Percentiles rank a stretch among this genome's conserved stretches.
These are phyloP conservation scores for Panonychus citri DNA, from an alignment of 1,140 invertebrate genomes.

Conservation along the genomic window DNA sequence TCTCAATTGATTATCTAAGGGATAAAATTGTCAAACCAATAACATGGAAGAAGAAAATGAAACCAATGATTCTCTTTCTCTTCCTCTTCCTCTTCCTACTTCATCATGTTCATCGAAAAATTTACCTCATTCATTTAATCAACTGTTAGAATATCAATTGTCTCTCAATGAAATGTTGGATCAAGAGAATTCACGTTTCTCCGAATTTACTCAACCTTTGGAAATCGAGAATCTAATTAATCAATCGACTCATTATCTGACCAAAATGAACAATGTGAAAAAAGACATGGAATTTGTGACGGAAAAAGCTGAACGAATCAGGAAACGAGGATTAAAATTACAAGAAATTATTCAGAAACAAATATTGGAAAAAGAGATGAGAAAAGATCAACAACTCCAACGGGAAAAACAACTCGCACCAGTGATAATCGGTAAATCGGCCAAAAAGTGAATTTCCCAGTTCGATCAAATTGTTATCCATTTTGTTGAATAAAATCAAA, in stretches of 20 bases:
- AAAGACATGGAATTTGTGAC: not conserved
- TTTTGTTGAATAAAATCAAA: too few species aligned
- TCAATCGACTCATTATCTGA: not conserved
- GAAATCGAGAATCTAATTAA: not conserved
- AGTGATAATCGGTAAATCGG: not conserved
- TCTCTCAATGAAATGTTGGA: not conserved
- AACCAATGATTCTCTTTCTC: too few species aligned
- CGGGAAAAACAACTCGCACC: not conserved
- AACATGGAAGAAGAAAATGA: too few species aligned
- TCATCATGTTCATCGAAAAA: too few species aligned
- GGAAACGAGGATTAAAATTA: not conserved
- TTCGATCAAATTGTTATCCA: too few species aligned
- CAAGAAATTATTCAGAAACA: not conserved
- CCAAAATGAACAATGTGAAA: not conserved
- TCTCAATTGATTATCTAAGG: too few species aligned
- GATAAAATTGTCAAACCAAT: too few species aligned
- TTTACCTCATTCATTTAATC: not conserved
- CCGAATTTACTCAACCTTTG: not conserved
- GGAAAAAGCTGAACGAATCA: not conserved
- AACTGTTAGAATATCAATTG: not conserved
- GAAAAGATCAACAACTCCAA: not conserved
- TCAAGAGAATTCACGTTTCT: not conserved
- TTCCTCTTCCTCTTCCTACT: too few species aligned
- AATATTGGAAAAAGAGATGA: not conserved
- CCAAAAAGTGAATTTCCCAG: too few species aligned